phyloP scores from a whole-genome alignment of 2,113 vertebrate species.

The Antigone vipio region DNA sequence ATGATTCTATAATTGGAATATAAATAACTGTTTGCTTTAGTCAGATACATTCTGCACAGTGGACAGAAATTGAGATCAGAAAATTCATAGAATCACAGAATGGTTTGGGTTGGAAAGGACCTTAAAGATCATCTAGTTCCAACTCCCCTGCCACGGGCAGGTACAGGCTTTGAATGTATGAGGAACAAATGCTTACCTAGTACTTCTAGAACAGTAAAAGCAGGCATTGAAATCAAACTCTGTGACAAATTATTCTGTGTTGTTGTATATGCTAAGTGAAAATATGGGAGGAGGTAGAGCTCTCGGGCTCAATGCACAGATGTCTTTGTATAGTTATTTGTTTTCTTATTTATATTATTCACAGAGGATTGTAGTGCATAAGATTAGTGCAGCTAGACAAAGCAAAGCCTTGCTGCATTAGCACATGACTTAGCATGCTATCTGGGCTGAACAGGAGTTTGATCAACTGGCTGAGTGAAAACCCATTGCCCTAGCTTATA shows the following conservation, averaged over 20 bases:
- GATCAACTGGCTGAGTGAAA: background rate
- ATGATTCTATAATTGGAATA: background rate
- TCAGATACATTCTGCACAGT: background rate
- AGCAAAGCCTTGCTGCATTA: conserved; percentile 12
- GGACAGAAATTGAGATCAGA: conserved; percentile 23
- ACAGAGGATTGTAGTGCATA: background rate
- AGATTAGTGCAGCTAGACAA: conserved; percentile 22
- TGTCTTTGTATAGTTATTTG: background rate
- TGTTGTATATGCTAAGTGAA: background rate
- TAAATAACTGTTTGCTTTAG: conserved; percentile 28
- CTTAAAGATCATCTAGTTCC: no score
- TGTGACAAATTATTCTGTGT: background rate
- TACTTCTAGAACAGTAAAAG: background rate
- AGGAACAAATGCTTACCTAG: background rate
- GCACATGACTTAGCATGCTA: background rate
- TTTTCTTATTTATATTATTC: conserved; percentile 13
- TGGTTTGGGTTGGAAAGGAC: no score
- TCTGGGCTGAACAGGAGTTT: background rate
- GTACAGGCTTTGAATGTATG: background rate
- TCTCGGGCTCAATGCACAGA: background rate
- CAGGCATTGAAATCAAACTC: background rate
- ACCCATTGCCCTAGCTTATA: background rate
- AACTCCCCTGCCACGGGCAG: no score
- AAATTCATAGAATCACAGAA: background rate
- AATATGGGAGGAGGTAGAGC: background rate